Evolutionary conservation across 2,888 invertebrate genomes (phyloP).

Genomic region (Andrena bicolor): DNA sequence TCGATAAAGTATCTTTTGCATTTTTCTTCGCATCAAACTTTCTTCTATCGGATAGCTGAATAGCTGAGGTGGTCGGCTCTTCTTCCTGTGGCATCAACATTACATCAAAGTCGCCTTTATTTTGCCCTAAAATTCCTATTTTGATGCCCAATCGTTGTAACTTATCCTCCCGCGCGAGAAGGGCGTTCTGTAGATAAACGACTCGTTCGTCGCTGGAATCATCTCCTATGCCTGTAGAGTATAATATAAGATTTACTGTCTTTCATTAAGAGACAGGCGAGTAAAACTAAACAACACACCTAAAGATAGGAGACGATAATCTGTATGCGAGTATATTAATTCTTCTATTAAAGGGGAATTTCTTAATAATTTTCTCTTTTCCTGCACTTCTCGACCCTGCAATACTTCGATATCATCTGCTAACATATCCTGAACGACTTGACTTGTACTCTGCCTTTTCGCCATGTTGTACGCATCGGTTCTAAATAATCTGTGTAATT

Average conservation of each 20-base stretch:
- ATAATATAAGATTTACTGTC: slow-evolving; percentile 14
- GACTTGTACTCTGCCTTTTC: slow-evolving; percentile 82
- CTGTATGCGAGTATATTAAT: slow-evolving; percentile 87
- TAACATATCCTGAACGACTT: slow-evolving; percentile 82
- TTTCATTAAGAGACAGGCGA: neutral
- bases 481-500: slow-evolving; percentile 88
- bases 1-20: neutral
- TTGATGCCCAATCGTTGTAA: slow-evolving; percentile 85
- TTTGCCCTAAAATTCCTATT: slow-evolving; percentile 88
- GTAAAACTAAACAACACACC: slow-evolving; percentile 65
- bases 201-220: slow-evolving; percentile 85
- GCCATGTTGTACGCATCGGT: slow-evolving; percentile 87
- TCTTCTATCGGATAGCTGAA: slow-evolving; percentile 36
- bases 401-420: slow-evolving; percentile 86
- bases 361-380: slow-evolving; percentile 87
- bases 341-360: slow-evolving; percentile 88
- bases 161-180: slow-evolving; percentile 87
- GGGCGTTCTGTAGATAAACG: slow-evolving; percentile 86
- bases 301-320: slow-evolving; percentile 87
- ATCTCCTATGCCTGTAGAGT: slow-evolving; percentile 82
- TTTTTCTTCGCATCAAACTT: slow-evolving; percentile 34
- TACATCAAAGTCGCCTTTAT: slow-evolving; percentile 86
- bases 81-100: slow-evolving; percentile 87
- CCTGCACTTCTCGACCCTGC: slow-evolving; percentile 86
- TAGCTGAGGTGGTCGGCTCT: slow-evolving; percentile 24